Conservation (phyloP, 2,888 invertebrate genomes). For the Pseudeuparius sepicola region DNA sequence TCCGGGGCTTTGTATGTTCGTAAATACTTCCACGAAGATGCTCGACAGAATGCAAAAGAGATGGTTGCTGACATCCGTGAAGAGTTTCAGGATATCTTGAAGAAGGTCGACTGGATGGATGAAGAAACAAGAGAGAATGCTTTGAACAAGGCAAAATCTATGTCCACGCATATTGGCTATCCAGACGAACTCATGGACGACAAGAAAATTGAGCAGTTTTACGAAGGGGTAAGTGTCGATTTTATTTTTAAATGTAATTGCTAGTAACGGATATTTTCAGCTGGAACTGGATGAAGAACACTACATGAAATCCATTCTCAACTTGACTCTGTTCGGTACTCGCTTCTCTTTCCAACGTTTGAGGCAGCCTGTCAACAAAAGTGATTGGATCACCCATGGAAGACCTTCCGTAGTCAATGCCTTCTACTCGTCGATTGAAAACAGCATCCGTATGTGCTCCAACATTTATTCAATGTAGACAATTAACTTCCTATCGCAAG, state of each 20-base stretch:
- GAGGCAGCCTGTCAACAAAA: conserved; percentile 71
- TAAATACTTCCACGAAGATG: conserved; percentile 77
- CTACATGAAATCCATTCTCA: conserved; percentile 67
- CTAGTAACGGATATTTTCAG: conserved; percentile 36
- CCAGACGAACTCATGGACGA: conserved; percentile 82
- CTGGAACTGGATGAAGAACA: conserved; percentile 59
- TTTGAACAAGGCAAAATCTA: conserved; percentile 67
- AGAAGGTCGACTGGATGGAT: conserved; percentile 89
- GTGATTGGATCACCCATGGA: conserved; percentile 77
- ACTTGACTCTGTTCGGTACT: conserved; percentile 70
- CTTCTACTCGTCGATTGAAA: conserved; percentile 76
- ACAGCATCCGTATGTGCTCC: conserved; percentile 73
- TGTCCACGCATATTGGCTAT: conserved; percentile 87
- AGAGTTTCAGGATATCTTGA: conserved; percentile 72
- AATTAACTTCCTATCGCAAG: too few species aligned
- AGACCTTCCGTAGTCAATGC: conserved; percentile 79
- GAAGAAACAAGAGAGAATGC: conserved; percentile 65
- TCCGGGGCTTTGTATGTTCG: conserved; percentile 80
- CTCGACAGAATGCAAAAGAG: conserved; percentile 72
- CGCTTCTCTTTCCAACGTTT: conserved; percentile 69
- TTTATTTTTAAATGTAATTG: conserved; percentile 3
- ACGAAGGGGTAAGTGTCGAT: conserved; percentile 49
- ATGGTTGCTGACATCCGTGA: conserved; percentile 79
- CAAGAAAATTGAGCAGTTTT: conserved; percentile 69
- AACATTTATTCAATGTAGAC: too few species aligned